Base-by-base conservation (phyloP, 2,113 vertebrate genomes). In the Chelonoidis abingdonii region DNA sequence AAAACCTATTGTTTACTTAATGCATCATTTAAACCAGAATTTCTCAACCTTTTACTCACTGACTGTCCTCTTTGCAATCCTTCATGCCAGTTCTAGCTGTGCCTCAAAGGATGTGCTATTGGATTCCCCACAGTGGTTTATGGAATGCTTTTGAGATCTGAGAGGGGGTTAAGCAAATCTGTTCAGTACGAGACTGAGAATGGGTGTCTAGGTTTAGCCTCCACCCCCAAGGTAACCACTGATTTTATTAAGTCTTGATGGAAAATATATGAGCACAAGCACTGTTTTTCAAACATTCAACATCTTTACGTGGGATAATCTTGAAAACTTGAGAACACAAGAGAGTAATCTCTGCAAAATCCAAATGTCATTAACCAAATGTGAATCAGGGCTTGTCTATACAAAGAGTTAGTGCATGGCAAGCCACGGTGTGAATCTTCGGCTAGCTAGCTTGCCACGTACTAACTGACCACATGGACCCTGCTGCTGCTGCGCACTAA, bases 161-260 rank as follows among this genome's bases (percentile, higher is more conserved):
- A 82, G 5, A 47, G 44, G 3, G 5, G 21, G 44, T 5, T 50
- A 93, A 84, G 13, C 24, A 93, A 35, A 10, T 88, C 87, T 84
- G 5, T 8, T 92, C 62, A 52, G 59, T 3, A 84, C 24, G 62
- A 50, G 53, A 83, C 49, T 59, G 44, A 54, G 12, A 79, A 83
- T 35, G 24, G 38, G 75, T 14, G 25, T 14, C 8, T 16, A 27
- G 4, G 38, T 79, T 79, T 75, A 25, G 8, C 31, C 27, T 94
- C 19, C 49, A 95, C 1, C 3, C 0, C 0, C 21, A 1, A 90
- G 31, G 79, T 12, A 57, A 72, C 5, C 87, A 14, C 35, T 85
- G 57, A 13, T 84, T 57, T 86, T 92, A 93, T 81, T 89, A 90
- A 31, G 13, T 3, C 14, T 86, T 89, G 85, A 38, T 22, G 24